These are phyloP conservation scores for Oreochromis tanganicae DNA, from an alignment of 2,113 vertebrate species.

Conservation along the genomic window DNA sequence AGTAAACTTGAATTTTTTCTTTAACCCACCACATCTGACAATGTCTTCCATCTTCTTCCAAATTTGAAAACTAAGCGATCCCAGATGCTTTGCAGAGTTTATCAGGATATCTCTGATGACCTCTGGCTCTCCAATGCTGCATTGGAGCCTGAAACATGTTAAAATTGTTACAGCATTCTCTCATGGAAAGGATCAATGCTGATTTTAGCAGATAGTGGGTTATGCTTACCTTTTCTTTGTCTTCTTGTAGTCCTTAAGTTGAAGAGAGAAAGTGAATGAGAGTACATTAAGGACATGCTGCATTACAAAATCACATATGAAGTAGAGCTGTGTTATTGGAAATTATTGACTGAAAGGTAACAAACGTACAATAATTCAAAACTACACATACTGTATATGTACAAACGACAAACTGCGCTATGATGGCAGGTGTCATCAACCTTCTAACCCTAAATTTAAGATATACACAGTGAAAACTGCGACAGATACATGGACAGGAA, in stretches of 20 bases:
- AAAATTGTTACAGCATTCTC: not conserved
- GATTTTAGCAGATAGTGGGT: not conserved
- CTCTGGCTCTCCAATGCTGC: constrained; percentile 39
- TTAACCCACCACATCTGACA: constrained; percentile 39
- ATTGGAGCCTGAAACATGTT: constrained; percentile 36
- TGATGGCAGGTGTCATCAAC: not conserved
- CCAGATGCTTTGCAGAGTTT: constrained; percentile 51
- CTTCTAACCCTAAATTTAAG: not conserved
- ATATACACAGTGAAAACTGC: not conserved
- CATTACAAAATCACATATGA: not conserved
- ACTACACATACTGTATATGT: not conserved
- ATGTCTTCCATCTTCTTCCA: constrained; percentile 54
- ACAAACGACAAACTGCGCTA: rapidly evolving
- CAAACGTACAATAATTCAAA: not conserved
- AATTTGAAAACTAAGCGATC: constrained; percentile 37
- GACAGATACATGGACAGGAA: not conserved
- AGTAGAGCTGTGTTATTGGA: not conserved
- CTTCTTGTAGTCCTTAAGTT: constrained; percentile 57
- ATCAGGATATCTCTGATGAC: constrained; percentile 57
- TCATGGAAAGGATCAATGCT: not conserved
- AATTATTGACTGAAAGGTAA: not conserved
- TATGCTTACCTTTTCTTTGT: constrained; percentile 50
- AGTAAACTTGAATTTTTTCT: not conserved
- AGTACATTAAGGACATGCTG: not conserved
- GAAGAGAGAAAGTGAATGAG: not conserved